Base-by-base conservation (phyloP, 2,113 vertebrate genomes). In the Prinia subflava region DNA sequence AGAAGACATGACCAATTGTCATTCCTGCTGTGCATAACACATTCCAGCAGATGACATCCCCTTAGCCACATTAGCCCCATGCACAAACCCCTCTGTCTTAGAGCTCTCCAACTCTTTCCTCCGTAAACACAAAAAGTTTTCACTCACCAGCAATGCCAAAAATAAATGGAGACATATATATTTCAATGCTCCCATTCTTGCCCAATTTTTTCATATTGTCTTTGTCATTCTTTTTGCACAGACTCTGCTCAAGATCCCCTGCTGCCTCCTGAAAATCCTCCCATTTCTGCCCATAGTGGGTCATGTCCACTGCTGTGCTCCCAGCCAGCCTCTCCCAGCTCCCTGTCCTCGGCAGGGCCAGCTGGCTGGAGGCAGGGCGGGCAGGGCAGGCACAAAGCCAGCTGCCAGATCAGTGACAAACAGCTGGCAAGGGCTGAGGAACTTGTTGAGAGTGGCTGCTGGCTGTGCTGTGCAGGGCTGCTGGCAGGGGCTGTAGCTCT, bases 241-340 rank as follows among this genome's bases (percentile, higher is more conserved):
- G 46, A 27, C 41, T 44, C 55, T 59, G 14, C 18, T 63, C 47
- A 50, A 50, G 25, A 7, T 20, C 9, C 25, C 33, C 35, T 64
- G 24, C 31, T 5, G 1, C 12, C 14, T 55, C 8, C 7, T 1
- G 0, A 47, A 5, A 39, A 46, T 28, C 2, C 37, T 67, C 10
- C 7, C 4, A 1, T 63, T 87, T 60, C 57, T 86, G 49, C 31
- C 46, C 50, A 13, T 12, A 6, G 15, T 64, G 41, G 42, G 71
- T 49, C 27, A 11, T 2, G 7, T 15, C 59, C 42, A 2, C 19
- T 20, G 44, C 41, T 71, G 47, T 46, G 37, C 37, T 78, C 25
- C 42, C 4, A 11, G 56, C 2, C 56, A n/a, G 12, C 10, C 25
- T 59, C 13, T 71, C 41, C 49, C 37, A 64, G 50, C 31, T 81